Conservation (phyloP, 2,797 vertebrate genomes). For the Erithacus rubecula region DNA sequence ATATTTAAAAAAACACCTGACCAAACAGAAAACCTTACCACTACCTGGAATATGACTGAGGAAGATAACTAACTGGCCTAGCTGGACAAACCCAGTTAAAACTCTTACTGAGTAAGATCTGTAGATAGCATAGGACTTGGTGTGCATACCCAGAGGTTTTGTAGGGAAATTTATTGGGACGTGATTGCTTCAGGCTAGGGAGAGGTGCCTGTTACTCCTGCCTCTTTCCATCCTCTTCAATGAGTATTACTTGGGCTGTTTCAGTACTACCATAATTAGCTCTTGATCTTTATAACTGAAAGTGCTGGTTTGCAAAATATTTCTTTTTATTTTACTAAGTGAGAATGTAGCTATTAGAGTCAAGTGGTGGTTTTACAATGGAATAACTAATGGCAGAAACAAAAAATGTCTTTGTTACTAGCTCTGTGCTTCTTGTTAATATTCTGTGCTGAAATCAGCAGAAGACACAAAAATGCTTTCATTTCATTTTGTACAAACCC, state of each 20-base stretch:
- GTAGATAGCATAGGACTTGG: neutral
- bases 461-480: neutral
- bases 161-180: neutral
- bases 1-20: neutral
- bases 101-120: neutral
- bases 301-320: neutral
- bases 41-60: neutral
- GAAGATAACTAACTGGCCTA: neutral
- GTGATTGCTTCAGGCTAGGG: neutral
- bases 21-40: neutral
- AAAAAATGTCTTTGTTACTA: neutral
- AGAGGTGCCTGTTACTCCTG: neutral
- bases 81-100: neutral
- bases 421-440: neutral
- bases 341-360: neutral
- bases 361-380: neutral
- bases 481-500: neutral
- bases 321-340: neutral
- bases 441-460: neutral
- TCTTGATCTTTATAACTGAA: neutral
- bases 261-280: neutral
- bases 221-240: rapidly evolving
- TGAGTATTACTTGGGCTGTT: neutral
- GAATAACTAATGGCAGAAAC: neutral
- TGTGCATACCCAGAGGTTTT: neutral